phyloP scores from a whole-genome alignment of 2,113 vertebrate species.

The Gallinago media region DNA sequence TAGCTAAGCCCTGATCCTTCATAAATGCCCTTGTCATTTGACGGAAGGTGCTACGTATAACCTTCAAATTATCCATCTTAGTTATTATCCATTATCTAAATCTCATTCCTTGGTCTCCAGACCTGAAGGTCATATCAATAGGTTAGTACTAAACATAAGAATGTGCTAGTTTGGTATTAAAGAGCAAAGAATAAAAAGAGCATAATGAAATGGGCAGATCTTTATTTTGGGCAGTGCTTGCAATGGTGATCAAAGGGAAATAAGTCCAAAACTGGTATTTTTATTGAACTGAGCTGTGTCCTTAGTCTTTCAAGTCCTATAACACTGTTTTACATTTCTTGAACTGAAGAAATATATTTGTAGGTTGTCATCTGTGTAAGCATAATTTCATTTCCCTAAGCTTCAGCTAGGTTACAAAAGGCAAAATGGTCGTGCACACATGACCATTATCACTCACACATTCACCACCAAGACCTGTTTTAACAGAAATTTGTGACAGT shows the following conservation, averaged over 20 bases:
- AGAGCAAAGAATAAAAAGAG: too few species aligned
- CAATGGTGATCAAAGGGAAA: not conserved
- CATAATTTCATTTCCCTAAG: not conserved
- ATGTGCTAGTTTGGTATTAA: not conserved
- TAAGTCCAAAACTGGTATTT: not conserved
- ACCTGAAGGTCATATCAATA: not conserved
- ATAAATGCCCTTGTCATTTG: not conserved
- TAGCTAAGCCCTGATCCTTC: not conserved
- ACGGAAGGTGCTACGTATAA: not conserved
- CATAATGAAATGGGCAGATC: not conserved
- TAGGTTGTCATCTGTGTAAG: not conserved
- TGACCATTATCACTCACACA: not conserved
- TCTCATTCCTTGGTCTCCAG: not conserved
- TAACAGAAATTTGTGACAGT: not conserved
- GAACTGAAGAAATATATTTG: not conserved
- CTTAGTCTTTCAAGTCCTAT: not conserved
- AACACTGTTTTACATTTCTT: not conserved
- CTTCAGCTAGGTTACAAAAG: not conserved
- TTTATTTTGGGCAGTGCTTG: not conserved
- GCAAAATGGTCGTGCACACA: not conserved
- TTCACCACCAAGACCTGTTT: not conserved
- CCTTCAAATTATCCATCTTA: not conserved
- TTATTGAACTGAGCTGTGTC: not conserved
- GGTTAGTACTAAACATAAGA: not conserved
- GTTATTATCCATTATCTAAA: not conserved